A percentile compares a stretch with the other conserved stretches of the same genome.
These are phyloP conservation scores for Centruroides vittatus DNA, from an alignment of 1,140 invertebrate species.

Conservation along the genomic window DNA sequence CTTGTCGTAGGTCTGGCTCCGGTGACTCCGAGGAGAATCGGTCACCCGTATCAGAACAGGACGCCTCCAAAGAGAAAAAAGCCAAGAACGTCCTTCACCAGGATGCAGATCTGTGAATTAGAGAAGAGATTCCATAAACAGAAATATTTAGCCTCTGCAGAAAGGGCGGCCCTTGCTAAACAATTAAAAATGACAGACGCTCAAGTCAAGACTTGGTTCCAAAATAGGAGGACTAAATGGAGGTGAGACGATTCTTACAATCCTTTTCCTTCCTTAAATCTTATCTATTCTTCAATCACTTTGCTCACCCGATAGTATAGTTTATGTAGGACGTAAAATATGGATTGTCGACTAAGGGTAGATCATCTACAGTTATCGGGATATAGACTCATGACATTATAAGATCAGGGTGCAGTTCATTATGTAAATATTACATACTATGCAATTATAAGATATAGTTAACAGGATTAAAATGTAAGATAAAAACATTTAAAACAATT, in stretches of 20 bases:
- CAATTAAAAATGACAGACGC: conserved; percentile 97
- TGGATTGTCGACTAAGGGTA: too few species aligned
- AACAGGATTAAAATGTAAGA: too few species aligned
- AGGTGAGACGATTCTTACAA: conserved; percentile 46
- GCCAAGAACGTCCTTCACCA: conserved; percentile 90
- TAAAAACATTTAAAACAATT: too few species aligned
- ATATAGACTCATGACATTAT: too few species aligned
- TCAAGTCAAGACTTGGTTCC: conserved; percentile 97
- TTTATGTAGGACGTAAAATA: too few species aligned
- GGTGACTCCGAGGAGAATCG: conserved; percentile 59
- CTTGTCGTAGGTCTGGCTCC: conserved; percentile 13
- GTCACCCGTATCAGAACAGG: conserved; percentile 96
- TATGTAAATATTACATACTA: too few species aligned
- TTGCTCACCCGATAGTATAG: too few species aligned
- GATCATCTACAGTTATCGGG: too few species aligned
- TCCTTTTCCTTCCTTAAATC: too few species aligned
- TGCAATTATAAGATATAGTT: too few species aligned
- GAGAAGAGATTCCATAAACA: conserved; percentile 97
- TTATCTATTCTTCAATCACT: too few species aligned
- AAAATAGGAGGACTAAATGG: conserved; percentile 96
- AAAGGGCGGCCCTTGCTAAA: conserved; percentile 83
- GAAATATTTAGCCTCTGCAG: conserved; percentile 94
- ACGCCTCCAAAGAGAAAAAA: conserved; percentile 97
- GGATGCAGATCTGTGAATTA: conserved; percentile 59
- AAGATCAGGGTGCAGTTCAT: too few species aligned